Evolutionary conservation across 2,113 vertebrate species (phyloP), one percentile per base, ranked within the genome.

Genomic region (Mugil cephalus): DNA sequence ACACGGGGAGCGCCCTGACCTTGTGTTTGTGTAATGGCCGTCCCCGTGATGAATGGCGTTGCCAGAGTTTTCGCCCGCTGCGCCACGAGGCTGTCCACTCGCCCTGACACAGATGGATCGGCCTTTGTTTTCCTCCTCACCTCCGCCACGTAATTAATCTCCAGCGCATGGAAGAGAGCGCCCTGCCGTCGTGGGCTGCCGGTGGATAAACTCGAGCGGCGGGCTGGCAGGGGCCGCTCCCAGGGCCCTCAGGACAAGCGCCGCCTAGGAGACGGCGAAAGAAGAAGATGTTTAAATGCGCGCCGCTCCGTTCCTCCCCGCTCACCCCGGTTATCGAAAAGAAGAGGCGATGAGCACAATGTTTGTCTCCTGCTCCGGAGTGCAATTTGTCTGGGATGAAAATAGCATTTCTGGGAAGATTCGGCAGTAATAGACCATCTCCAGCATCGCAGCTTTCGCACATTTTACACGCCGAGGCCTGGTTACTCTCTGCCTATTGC

Each of bases 141-240:
- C 86, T 93, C 79, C 63, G 58, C 85, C 7, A 65, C 69, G 80
- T 85, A 87, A 94, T 94, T 91, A 88, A 93, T 93, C 93, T 93
- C 90, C 73, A 56, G 51, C 10, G 56, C 10, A 61, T 61, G 74
- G 85, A 82, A 59, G 82, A 82, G 80, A 79, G 60, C 24, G 53
- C 46, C 34, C 46, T 50, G 46, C 39, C 21, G 50, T 66, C 66
- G 54, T 8, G 40, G 64, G 80, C 84, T 64, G 60, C 68, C 35
- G 70, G 79, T 53, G 51, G 84, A 90, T 83, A 82, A 77, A 91
- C 87, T 86, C 85, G n/a, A 65, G 82, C 42, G n/a, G 45, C 66
- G 38, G 74, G 70, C 10, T 15, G 55, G 54, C 12, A 52, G 84
- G 82, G 77, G 83, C 82, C 56, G 79, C 53, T 58, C 63, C 77